Conservation (phyloP, 2,113 vertebrate species). For the Narcine bancroftii region DNA sequence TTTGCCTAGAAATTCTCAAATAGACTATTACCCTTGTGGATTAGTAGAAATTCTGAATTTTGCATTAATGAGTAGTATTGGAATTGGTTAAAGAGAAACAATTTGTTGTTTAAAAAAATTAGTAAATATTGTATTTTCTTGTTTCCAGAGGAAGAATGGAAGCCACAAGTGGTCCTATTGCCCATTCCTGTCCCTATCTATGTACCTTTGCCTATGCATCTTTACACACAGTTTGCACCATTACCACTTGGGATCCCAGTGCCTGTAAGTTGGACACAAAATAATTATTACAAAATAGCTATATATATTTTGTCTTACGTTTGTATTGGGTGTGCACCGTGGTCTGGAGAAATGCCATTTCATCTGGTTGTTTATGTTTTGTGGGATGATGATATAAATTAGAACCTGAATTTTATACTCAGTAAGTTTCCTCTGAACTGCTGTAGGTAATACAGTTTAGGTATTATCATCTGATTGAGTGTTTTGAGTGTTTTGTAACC, state of each 20-base stretch:
- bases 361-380: too few species aligned
- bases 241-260: constrained; percentile 75
- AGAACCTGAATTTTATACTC: not conserved
- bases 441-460: too few species aligned
- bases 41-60: too few species aligned
- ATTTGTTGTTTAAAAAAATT: not conserved
- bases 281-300: too few species aligned
- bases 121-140: not conserved
- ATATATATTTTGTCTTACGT: too few species aligned
- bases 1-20: not conserved
- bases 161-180: constrained; percentile 66
- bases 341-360: too few species aligned
- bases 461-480: too few species aligned
- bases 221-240: constrained; percentile 85
- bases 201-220: constrained; percentile 83
- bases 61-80: not conserved
- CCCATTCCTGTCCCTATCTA: constrained; percentile 89
- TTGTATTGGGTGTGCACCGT: too few species aligned
- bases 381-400: too few species aligned
- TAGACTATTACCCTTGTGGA: not conserved
- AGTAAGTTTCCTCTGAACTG: not conserved
- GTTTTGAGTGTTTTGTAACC: not conserved
- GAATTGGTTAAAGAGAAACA: not conserved
- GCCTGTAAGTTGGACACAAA: constrained; percentile 64
- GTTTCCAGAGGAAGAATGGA: constrained; percentile 32